Percentiles rank a stretch among this genome's conserved stretches.
Conservation (phyloP, 2,113 vertebrate species). For the Rhea americana region DNA sequence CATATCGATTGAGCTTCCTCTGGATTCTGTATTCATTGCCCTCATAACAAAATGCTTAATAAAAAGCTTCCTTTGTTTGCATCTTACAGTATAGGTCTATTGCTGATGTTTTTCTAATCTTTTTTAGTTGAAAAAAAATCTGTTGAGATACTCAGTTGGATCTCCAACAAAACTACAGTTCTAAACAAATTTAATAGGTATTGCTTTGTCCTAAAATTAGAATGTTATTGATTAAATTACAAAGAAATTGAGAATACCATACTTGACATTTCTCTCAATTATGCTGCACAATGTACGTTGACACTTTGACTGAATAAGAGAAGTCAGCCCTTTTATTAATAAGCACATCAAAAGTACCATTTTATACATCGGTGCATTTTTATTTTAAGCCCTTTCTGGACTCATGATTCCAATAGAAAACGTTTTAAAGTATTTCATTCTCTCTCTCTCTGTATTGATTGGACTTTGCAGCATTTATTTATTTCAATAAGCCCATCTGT, state of each 20-base stretch:
- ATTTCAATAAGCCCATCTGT: conserved; percentile 64
- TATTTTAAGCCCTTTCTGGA: conserved; percentile 57
- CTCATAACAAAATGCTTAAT: conserved; percentile 1
- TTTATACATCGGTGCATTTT: conserved; percentile 55
- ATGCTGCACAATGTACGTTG: conserved; percentile 35
- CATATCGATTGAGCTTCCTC: not conserved
- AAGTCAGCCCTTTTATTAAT: conserved; percentile 53
- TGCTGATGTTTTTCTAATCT: not conserved
- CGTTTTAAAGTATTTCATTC: conserved; percentile 50
- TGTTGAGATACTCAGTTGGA: not conserved
- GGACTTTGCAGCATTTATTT: conserved; percentile 63
- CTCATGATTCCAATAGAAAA: conserved; percentile 46
- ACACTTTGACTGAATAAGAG: conserved; percentile 42
- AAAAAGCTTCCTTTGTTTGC: conserved; percentile 10
- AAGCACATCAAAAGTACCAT: conserved; percentile 44
- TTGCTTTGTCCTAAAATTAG: conserved; percentile 44
- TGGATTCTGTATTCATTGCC: not conserved
- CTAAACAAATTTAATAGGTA: not conserved
- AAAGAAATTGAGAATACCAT: conserved; percentile 29
- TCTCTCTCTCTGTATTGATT: conserved; percentile 47
- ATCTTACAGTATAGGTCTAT: not conserved
- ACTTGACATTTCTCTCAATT: conserved; percentile 63
- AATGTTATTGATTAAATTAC: conserved; percentile 47
- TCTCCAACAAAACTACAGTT: conserved; percentile 37
- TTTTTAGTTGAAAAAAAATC: not conserved